Evolutionary conservation across 1,140 invertebrate species (phyloP).

Genomic region (Himalopsyche phryganea): DNA sequence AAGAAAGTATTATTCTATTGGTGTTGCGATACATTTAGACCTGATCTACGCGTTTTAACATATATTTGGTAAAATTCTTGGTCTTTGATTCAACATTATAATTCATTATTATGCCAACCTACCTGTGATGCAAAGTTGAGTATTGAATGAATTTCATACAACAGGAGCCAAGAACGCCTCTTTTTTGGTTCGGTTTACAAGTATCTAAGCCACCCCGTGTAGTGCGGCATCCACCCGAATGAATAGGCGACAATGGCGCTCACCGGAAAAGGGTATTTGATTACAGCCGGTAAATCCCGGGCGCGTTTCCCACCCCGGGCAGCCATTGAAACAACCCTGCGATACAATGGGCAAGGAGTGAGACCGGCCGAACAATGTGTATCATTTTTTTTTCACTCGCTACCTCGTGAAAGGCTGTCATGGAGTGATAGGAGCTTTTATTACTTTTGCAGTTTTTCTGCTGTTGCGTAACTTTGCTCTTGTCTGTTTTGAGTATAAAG

Average conservation of each 20-base stretch:
- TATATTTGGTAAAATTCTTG: too few relatives aligned
- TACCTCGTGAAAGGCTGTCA: background rate
- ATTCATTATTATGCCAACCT: too few relatives aligned
- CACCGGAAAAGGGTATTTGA: conserved; percentile 32
- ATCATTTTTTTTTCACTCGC: conserved; percentile 9
- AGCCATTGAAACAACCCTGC: too few relatives aligned
- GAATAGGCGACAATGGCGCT: conserved; percentile 11
- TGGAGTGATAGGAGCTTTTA: background rate
- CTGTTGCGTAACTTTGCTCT: background rate
- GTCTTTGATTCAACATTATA: too few relatives aligned
- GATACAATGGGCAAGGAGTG: conserved; percentile 12
- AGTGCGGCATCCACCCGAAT: background rate
- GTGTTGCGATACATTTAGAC: too few relatives aligned
- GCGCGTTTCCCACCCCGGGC: conserved; percentile 13
- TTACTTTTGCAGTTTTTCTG: background rate
- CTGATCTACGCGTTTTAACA: too few relatives aligned
- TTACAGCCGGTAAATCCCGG: conserved; percentile 25
- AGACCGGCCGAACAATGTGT: conserved; percentile 11
- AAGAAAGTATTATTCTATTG: too few relatives aligned
- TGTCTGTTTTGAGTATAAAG: background rate
- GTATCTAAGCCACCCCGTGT: background rate
- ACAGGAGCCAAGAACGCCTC: conserved; percentile 15
- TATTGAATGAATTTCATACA: too few relatives aligned
- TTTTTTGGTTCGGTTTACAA: conserved; percentile 12
- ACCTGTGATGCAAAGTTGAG: too few relatives aligned